phyloP scores from a whole-genome alignment of 2,797 vertebrate species.

The Etheostoma nigrum region DNA sequence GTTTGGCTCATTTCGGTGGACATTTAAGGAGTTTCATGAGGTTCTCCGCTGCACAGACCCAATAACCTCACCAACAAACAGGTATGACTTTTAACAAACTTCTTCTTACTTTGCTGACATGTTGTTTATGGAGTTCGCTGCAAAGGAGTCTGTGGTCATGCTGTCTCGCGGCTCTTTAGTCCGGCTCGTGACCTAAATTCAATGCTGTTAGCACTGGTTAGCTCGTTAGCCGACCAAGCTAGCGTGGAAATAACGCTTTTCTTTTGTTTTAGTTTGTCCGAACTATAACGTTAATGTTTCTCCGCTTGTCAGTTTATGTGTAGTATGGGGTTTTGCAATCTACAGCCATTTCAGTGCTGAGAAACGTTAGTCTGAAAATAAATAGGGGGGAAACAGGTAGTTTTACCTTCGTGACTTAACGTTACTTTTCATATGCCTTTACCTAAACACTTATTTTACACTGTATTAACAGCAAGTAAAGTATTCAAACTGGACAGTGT shows the following conservation, averaged over 20 bases:
- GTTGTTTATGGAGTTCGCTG: fast-evolving
- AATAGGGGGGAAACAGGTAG: neutral
- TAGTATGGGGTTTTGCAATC: no score
- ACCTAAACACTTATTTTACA: neutral
- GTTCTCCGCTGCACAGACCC: neutral
- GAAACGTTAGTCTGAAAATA: neutral
- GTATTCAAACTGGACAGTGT: neutral
- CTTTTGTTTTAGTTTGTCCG: neutral
- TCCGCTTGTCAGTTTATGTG: neutral
- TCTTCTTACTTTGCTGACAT: fast-evolving
- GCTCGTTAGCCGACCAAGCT: neutral
- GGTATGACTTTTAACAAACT: neutral
- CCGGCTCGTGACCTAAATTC: no score
- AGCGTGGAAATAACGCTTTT: neutral
- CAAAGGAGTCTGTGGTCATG: fast-evolving
- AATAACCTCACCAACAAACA: neutral
- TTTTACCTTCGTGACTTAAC: neutral
- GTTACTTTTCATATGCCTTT: neutral
- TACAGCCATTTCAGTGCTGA: neutral
- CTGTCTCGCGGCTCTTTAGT: fast-evolving
- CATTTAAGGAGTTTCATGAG: neutral
- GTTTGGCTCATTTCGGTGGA: fast-evolving
- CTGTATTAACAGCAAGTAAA: neutral
- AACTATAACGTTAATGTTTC: neutral
- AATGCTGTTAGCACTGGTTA: neutral